Evolutionary conservation across 1,140 invertebrate species (phyloP).

Genomic region (Hormaphis cornu): DNA sequence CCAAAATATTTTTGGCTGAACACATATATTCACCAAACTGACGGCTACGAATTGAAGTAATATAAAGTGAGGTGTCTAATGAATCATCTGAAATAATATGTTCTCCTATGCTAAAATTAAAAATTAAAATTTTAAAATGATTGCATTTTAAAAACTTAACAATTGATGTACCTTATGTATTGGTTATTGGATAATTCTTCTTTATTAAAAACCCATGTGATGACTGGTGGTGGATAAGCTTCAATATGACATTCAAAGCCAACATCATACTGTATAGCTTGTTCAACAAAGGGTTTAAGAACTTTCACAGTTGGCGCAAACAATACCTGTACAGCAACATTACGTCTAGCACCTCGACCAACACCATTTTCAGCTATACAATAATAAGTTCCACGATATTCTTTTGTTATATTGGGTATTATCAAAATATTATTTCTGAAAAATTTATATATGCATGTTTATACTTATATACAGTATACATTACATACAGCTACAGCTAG

Average conservation of each 20-base stretch:
- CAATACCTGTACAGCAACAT: constrained; percentile 81
- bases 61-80: too few relatives aligned
- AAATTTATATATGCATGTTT: constrained; percentile 34
- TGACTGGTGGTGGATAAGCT: constrained; percentile 80
- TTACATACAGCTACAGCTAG: too few relatives aligned
- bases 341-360: constrained; percentile 68
- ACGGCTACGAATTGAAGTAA: too few relatives aligned
- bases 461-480: too few relatives aligned
- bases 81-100: too few relatives aligned
- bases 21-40: too few relatives aligned
- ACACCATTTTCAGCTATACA: constrained; percentile 88
- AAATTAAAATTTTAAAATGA: too few relatives aligned
- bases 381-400: constrained; percentile 85
- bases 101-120: too few relatives aligned
- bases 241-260: constrained; percentile 85
- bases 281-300: constrained; percentile 65
- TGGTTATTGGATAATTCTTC: constrained; percentile 71
- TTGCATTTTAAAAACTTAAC: too few relatives aligned
- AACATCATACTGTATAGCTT: constrained; percentile 86
- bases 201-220: constrained; percentile 77
- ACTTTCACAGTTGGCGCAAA: constrained; percentile 76
- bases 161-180: too few relatives aligned
- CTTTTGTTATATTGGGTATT: constrained; percentile 68
- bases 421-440: constrained; percentile 71
- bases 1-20: too few relatives aligned